Percentiles rank a stretch among this genome's conserved stretches.
Conservation (phyloP, 2,888 invertebrate genomes). For the Cephus runcator region DNA sequence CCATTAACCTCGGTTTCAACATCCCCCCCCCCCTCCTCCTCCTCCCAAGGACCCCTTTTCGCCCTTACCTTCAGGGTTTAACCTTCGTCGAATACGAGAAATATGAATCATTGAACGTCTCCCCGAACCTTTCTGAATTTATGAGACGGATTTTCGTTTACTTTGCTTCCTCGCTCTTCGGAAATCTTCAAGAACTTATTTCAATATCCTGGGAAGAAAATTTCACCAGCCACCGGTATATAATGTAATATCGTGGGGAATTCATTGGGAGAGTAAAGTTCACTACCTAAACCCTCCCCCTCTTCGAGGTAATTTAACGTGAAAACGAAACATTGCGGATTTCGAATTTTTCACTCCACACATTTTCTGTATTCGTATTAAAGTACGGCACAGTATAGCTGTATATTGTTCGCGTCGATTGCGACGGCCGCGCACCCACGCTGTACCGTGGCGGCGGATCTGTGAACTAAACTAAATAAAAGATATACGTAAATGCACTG, state of each 20-base stretch:
- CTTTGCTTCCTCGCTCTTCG: neutral
- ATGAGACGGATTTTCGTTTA: neutral
- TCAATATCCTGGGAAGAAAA: neutral
- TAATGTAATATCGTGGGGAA: neutral
- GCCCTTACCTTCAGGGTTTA: neutral
- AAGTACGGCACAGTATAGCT: accelerated
- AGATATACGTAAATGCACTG: neutral
- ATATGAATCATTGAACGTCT: slow-evolving; percentile 2
- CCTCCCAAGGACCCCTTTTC: neutral
- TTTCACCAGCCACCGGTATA: neutral
- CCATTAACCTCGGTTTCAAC: neutral
- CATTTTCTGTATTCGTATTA: neutral
- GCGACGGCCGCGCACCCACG: neutral
- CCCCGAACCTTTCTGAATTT: neutral
- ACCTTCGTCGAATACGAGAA: neutral
- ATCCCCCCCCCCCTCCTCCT: neutral
- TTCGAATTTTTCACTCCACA: neutral
- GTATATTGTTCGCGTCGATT: neutral
- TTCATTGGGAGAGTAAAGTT: neutral
- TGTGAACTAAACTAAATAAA: neutral
- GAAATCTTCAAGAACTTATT: neutral
- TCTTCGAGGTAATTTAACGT: neutral
- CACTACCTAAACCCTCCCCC: neutral
- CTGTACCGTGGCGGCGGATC: neutral
- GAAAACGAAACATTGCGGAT: neutral